These are phyloP conservation scores for Cremastinae sp. DNA, from an alignment of 2,888 invertebrate species.

Conservation along the genomic window DNA sequence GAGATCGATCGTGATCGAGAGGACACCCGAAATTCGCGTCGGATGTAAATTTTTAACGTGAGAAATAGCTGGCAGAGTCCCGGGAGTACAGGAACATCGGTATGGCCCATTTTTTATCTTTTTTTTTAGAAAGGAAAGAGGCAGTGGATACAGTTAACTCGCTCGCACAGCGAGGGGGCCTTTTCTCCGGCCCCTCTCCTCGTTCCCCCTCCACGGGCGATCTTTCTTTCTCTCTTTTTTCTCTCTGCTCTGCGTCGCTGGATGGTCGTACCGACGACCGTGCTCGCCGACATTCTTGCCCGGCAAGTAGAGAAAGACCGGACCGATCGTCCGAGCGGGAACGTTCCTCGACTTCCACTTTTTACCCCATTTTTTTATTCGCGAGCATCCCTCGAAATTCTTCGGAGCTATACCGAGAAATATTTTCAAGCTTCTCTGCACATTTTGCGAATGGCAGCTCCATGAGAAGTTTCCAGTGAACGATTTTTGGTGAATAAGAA, in stretches of 20 bases:
- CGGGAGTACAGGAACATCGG: conserved; percentile 63
- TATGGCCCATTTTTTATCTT: conserved; percentile 71
- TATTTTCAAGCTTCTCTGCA: no score
- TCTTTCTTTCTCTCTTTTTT: conserved; percentile 8
- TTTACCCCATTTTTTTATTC: background rate
- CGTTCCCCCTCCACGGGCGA: background rate
- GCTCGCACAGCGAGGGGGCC: conserved; percentile 48
- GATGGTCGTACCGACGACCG: conserved; percentile 34
- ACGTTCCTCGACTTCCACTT: conserved; percentile 26
- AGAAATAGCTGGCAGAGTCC: conserved; percentile 22
- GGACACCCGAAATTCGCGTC: conserved; percentile 28
- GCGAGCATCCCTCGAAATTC: background rate
- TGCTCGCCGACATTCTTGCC: conserved; percentile 58
- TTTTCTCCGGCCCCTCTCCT: conserved; percentile 17
- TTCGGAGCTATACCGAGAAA: no score
- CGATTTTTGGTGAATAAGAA: background rate
- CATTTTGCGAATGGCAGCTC: no score
- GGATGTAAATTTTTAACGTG: conserved; percentile 49
- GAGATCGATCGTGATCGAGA: background rate
- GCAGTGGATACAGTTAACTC: conserved; percentile 72
- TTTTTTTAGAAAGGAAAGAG: conserved; percentile 73
- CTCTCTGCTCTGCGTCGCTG: background rate
- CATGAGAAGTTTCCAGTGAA: no score
- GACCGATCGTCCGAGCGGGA: conserved; percentile 41
- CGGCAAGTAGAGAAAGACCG: conserved; percentile 47